A percentile compares a stretch with the other conserved stretches of the same genome.
These are phyloP conservation scores for Notodonta dromedarius DNA, from an alignment of 2,888 invertebrate genomes.

Conservation along the genomic window DNA sequence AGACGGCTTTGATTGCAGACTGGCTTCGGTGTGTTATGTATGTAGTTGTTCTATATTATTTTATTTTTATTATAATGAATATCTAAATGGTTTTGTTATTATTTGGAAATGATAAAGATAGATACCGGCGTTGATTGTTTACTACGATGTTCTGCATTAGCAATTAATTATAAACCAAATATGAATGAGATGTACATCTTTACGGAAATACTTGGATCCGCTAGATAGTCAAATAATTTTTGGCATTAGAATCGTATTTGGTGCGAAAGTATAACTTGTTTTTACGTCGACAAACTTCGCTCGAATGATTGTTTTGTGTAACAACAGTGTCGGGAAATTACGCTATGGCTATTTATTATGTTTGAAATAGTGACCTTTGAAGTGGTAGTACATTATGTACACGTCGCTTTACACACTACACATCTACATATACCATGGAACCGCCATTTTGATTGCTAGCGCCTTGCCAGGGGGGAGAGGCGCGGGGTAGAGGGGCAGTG, in stretches of 20 bases:
- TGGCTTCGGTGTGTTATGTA: conserved; percentile 39
- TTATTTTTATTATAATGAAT: neutral
- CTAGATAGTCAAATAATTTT: neutral
- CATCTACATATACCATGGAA: conserved; percentile 63
- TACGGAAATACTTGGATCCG: neutral
- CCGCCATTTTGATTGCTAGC: conserved; percentile 81
- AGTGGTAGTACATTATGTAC: conserved; percentile 54
- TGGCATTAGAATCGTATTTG: conserved; percentile 10
- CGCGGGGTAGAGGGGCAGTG: conserved; percentile 57
- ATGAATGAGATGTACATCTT: conserved; percentile 19
- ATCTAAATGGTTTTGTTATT: conserved; percentile 30
- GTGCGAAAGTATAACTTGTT: conserved; percentile 25
- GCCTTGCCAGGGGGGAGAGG: conserved; percentile 68
- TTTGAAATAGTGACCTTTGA: conserved; percentile 47
- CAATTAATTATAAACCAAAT: conserved; percentile 7
- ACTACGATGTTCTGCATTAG: conserved; percentile 30
- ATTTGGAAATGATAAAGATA: conserved; percentile 23
- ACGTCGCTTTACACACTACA: conserved; percentile 65
- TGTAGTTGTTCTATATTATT: neutral
- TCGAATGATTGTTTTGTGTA: conserved; percentile 22
- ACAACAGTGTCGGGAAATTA: conserved; percentile 17
- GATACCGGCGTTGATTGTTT: conserved; percentile 65
- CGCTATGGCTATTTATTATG: conserved; percentile 14
- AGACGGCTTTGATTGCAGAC: conserved; percentile 50
- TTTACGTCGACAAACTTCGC: conserved; percentile 16